Evolutionary conservation across 2,797 vertebrate genomes (phyloP).

Genomic region (Semotilus atromaculatus): DNA sequence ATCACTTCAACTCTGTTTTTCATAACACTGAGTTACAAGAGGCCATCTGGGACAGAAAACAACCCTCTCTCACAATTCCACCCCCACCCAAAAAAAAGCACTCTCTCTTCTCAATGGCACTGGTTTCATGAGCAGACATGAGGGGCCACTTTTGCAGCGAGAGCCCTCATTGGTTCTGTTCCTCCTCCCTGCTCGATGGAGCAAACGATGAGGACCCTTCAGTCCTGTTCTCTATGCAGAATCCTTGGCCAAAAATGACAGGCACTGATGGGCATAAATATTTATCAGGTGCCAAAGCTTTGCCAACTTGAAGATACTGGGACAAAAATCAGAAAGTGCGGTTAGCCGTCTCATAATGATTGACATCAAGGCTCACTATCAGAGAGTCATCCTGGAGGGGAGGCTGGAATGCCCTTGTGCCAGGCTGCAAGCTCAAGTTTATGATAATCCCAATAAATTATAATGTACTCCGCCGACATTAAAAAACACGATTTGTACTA

Average conservation of each 20-base stretch:
- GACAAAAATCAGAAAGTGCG: conserved; percentile 49
- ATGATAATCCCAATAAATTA: conserved; percentile 82
- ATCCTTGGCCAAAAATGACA: conserved; percentile 41
- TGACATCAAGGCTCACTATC: conserved; percentile 63
- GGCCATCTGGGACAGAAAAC: conserved; percentile 50
- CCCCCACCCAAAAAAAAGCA: not conserved
- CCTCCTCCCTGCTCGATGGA: conserved; percentile 18
- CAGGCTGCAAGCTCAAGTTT: conserved; percentile 69
- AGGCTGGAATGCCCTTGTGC: conserved; percentile 68
- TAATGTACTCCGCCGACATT: conserved; percentile 73
- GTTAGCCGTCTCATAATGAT: conserved; percentile 65
- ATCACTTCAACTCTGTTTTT: conserved; percentile 46
- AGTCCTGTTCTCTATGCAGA: conserved; percentile 25
- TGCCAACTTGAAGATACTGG: conserved; percentile 59
- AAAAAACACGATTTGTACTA: conserved; percentile 77
- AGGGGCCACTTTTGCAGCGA: conserved; percentile 29
- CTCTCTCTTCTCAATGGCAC: conserved; percentile 4
- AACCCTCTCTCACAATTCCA: conserved; percentile 24
- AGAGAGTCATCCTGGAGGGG: conserved; percentile 72
- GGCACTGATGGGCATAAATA: conserved; percentile 32
- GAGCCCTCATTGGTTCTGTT: conserved; percentile 29
- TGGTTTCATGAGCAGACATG: not conserved
- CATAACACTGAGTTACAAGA: conserved; percentile 43
- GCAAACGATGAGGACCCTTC: conserved; percentile 33
- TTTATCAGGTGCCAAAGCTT: conserved; percentile 64